Conservation (phyloP, 1,140 invertebrate genomes). For the Aporrectodea caliginosa region DNA sequence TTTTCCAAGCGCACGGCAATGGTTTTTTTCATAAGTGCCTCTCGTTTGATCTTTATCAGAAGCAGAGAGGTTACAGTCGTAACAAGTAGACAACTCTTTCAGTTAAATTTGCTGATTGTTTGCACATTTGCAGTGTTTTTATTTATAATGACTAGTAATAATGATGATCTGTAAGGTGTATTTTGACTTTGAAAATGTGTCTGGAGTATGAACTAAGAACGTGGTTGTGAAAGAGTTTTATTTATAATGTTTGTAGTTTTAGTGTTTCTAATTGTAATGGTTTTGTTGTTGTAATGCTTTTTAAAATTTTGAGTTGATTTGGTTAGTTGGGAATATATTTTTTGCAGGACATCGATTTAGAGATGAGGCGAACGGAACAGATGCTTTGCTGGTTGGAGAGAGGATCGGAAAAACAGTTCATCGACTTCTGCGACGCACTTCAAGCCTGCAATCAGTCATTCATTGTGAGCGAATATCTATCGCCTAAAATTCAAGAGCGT, state of each 20-base stretch:
- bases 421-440: not conserved
- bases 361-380: not conserved
- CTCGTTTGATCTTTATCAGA: no score
- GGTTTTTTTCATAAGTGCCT: no score
- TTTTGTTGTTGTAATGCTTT: not conserved
- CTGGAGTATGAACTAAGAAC: no score
- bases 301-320: not conserved
- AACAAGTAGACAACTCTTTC: no score
- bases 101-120: no score
- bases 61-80: no score
- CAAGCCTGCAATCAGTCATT: not conserved
- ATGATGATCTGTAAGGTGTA: not conserved
- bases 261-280: not conserved
- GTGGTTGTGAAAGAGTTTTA: no score
- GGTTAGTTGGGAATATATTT: not conserved
- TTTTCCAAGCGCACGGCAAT: no score
- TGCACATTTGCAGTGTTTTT: no score
- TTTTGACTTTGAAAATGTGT: not conserved
- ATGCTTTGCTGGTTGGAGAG: not conserved
- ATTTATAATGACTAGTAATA: not conserved
- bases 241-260: no score
- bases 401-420: not conserved
- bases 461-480: not conserved
- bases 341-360: not conserved
- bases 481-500: not conserved